These are phyloP conservation scores for Pseudorasbora parva DNA, from an alignment of 2,113 vertebrate genomes.

Conservation along the genomic window DNA sequence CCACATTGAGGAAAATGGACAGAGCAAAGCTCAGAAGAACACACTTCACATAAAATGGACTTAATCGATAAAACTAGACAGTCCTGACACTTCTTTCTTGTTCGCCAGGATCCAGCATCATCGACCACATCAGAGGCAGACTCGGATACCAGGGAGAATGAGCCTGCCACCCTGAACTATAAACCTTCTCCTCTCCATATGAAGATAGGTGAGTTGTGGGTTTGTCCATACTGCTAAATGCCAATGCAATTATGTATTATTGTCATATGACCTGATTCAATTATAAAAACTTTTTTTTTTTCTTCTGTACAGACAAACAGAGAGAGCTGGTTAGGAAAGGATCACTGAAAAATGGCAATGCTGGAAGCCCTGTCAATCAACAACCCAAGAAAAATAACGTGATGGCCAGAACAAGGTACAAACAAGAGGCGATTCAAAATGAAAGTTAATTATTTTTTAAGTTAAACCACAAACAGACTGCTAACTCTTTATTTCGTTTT, in stretches of 20 bases:
- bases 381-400: slow-evolving; percentile 99
- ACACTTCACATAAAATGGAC: neutral
- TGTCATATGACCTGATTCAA: neutral
- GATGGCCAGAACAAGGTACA: slow-evolving; percentile 97
- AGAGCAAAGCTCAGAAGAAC: slow-evolving; percentile 7
- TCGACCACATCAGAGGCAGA: slow-evolving; percentile 91
- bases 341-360: slow-evolving; percentile 91
- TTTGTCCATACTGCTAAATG: slow-evolving; percentile 44
- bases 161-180: slow-evolving; percentile 96
- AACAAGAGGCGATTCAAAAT: neutral
- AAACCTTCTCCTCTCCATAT: slow-evolving; percentile 96
- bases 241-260: neutral
- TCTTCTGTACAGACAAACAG: slow-evolving; percentile 90
- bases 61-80: neutral
- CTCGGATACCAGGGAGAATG: slow-evolving; percentile 90
- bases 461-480: neutral
- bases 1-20: neutral
- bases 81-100: neutral
- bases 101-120: slow-evolving; percentile 87
- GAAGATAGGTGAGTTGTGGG: slow-evolving; percentile 82
- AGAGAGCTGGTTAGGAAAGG: slow-evolving; percentile 94
- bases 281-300: neutral
- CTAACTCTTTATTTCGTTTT: neutral
- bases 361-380: slow-evolving; percentile 95
- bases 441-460: neutral